A percentile compares a stretch with the other conserved stretches of the same genome.
phyloP scores from a whole-genome alignment of 2,113 vertebrate species.

The Rattus norvegicus region GRCr8 NC_086019.1:159154501-159155000 shows the following conservation, averaged over 20 bases:
- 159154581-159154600: background rate
- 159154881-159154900: background rate
- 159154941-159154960: background rate
- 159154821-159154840: background rate
- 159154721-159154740: background rate
- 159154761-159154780: background rate
- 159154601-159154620: background rate
- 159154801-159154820: conserved; percentile 27
- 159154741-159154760: conserved; percentile 16
- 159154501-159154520: background rate
- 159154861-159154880: background rate
- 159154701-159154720: background rate
- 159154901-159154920: background rate
- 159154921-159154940: conserved; percentile 67
- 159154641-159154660: background rate
- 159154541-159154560: background rate
- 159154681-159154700: background rate
- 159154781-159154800: background rate
- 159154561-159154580: background rate
- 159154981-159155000: background rate
- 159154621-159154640: background rate
- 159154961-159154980: background rate
- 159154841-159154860: conserved; percentile 4
- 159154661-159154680: background rate
- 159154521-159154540: background rate